Base-by-base conservation (phyloP, 2,113 vertebrate genomes). In the Ceyx cyanopectus region DNA sequence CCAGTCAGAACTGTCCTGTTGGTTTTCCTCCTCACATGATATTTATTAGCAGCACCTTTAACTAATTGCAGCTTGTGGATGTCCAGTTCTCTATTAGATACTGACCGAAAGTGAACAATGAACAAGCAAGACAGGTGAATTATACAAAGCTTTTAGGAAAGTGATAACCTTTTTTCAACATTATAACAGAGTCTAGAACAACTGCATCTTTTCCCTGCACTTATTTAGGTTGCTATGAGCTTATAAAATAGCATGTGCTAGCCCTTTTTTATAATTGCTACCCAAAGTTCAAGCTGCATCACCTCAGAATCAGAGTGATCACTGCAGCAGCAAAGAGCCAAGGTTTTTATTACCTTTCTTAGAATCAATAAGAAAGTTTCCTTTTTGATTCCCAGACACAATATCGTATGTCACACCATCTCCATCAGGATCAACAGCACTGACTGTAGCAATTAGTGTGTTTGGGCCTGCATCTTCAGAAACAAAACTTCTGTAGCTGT, bases 381-480 rank as follows among this genome's bases (percentile, higher is more conserved):
- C 98, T 67, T 98, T 97, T 70, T 98, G 95, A 56, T 99, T 99
- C 78, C 98, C 99, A 68, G 97, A 97, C 9, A 97, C 89, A 90
- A 99, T 99, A 80, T 95, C 97, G 9, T 99, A 99, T 1, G 97
- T 97, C 88, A 99, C 98, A 9, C 97, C 98, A 53, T 99, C 99
- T 24, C 99, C 98, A 80, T 99, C 99, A 5, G 98, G 98, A 84
- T 99, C 99, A 79, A 98, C 98, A 18, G 98, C 98, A 89, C 98
- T 97, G 63, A 99, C 98, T 4, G 98, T 98, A 53, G 98, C 98
- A 48, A 99, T 97, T 51, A 99, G 81, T 0, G 98, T 98, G 96
- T 98, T 98, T 51, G 99, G 98, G 7, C 98, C 98, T 2, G 99
- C 99, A 29, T 99, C 99, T 95, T 99, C 99, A 3, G 98, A 99